Base-by-base conservation (phyloP, 2,113 vertebrate genomes). In the Caracal caracal region DNA sequence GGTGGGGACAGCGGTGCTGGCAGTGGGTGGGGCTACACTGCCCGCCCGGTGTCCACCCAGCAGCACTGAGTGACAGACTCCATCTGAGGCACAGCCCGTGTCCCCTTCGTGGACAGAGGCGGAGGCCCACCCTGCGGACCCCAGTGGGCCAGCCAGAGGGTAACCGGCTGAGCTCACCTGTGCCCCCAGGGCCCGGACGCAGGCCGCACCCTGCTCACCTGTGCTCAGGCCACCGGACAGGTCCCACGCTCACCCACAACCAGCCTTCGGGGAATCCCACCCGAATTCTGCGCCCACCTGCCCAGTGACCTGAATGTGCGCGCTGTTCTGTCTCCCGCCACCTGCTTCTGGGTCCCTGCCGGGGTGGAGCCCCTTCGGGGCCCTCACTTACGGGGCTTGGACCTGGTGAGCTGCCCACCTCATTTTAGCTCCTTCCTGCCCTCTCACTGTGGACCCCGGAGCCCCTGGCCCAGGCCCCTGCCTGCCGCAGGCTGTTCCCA, bases 161-260 rank as follows among this genome's bases (percentile, higher is more conserved):
- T 22, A 47, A 16, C 26, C 0, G 16, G 13, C 43, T 0, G 3
- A 73, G 61, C 92, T 35, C 26, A 33, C 16, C 0, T 0, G 11
- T 10, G 43, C 73, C 12, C 24, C 3, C n/a, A 0, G 5, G 0
- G 28, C 11, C 6, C 3, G 28, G 37, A 6, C 0, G 1, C 35
- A 0, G 11, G 19, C 26, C 40, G 15, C 4, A 16, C 40, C 35
- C 59, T 47, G 49, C 35, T 15, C 37, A 13, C 0, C 0, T 16
- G 66, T 2, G 20, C 49, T 43, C 59, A 9, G 24, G 5, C 51
- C 26, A 7, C 28, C 1, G 1, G 79, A 13, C 63, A 37, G 63
- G 59, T 8, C 30, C 47, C 43, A 15, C 12, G 3, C 43, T 8
- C 59, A 15, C 63, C n/a, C 81, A 26, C 28, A 8, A 59, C 56